phyloP scores from a whole-genome alignment of 2,113 vertebrate species.

The Trichomycterus rosablanca region DNA sequence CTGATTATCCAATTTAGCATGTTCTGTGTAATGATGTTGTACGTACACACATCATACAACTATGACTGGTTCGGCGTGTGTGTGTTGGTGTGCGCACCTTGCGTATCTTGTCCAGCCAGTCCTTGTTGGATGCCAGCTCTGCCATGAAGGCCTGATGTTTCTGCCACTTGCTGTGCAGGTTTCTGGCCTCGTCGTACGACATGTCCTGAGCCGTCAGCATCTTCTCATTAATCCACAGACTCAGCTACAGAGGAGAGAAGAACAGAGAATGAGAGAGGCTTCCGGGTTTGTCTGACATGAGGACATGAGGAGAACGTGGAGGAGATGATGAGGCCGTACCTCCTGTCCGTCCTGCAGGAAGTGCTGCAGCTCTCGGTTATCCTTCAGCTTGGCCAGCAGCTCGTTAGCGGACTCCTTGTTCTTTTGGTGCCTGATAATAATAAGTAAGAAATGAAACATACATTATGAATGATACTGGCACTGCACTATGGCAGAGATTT shows the following conservation, averaged over 20 bases:
- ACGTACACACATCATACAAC: no score
- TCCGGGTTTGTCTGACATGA: no score
- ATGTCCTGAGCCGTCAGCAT: constrained; percentile 91
- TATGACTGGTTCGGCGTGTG: background rate
- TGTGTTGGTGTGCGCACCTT: constrained; percentile 61
- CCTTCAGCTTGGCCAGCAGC: constrained; percentile 78
- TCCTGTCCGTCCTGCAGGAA: constrained; percentile 93
- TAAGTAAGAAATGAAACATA: no score
- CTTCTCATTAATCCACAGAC: constrained; percentile 90
- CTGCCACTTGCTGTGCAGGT: constrained; percentile 94
- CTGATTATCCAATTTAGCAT: no score
- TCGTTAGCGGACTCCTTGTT: constrained; percentile 81
- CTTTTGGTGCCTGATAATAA: constrained; percentile 71
- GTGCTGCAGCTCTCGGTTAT: constrained; percentile 88
- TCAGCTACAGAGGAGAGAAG: constrained; percentile 65
- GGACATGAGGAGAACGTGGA: no score
- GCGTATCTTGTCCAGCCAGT: constrained; percentile 89
- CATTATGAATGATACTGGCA: background rate
- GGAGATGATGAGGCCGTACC: no score
- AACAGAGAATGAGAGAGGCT: no score
- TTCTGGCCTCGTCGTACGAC: constrained; percentile 88
- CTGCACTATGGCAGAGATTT: background rate
- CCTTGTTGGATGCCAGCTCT: constrained; percentile 87
- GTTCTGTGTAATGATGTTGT: no score
- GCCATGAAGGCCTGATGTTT: constrained; percentile 95